These are phyloP conservation scores for Ophiodon elongatus DNA, from an alignment of 2,113 vertebrate species.

Conservation along the genomic window DNA sequence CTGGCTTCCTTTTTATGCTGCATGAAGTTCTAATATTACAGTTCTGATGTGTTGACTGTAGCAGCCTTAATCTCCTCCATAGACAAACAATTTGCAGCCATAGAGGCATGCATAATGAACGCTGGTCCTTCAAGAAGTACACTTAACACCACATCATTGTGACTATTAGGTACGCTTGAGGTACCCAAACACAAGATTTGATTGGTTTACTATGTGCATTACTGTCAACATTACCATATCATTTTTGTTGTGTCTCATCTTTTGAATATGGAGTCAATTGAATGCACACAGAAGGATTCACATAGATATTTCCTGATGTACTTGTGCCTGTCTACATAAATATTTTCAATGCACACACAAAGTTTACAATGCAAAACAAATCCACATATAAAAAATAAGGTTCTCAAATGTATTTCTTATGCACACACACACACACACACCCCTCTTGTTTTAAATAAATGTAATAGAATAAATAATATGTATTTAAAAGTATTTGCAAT, in stretches of 20 bases:
- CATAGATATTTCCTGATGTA: background rate
- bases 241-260: background rate
- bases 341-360: background rate
- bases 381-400: background rate
- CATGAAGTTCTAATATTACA: conserved; percentile 38
- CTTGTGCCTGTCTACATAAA: background rate
- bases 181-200: conserved; percentile 11
- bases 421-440: background rate
- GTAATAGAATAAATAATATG: no score
- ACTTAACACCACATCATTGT: conserved; percentile 32
- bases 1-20: conserved; percentile 36
- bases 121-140: conserved; percentile 23
- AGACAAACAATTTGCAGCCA: conserved; percentile 41
- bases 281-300: background rate
- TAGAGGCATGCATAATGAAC: conserved; percentile 22
- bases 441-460: background rate
- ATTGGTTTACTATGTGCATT: conserved; percentile 20
- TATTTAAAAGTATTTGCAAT: no score
- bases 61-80: conserved; percentile 39
- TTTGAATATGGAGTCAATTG: background rate
- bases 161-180: conserved; percentile 21
- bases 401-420: background rate
- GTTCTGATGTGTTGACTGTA: conserved; percentile 36
- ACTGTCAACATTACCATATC: background rate
- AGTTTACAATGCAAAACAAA: background rate